Evolutionary conservation across 2,888 invertebrate species (phyloP), one percentile per base, ranked within the genome.

Genomic region (Lasioglossum malachurum): DNA sequence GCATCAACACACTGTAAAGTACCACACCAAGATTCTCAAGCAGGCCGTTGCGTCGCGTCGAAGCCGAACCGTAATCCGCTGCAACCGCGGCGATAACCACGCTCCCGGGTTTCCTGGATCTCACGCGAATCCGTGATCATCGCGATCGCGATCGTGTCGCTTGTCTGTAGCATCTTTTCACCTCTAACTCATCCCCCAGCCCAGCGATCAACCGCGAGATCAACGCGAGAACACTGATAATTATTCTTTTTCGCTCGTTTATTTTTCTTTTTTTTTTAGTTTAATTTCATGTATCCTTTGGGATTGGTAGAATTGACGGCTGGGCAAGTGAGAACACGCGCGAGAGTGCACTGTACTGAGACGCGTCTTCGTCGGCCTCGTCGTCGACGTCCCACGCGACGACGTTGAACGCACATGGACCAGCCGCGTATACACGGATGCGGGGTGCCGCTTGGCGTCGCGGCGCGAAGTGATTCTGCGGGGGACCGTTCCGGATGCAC

Each of bases 381-480:
- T 79, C 83, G 84, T 87, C 85, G 89, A 75, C 88, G 86, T 88
- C 84, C 76, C 91, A 88, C 80, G 82, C 86, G 91, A 88, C 88
- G 90, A 89, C 90, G 88, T 87, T 73, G 89, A 86, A 88, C 89
- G 89, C 91, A 88, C 91, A 91, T 91, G 91, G 91, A 90, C 87
- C 86, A 87, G 80, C 83, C 85, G 88, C 88, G 87, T 87, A 84
- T 78, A 84, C 79, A 84, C 83, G 82, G 86, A 82, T 85, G 83
- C 88, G 88, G 82, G 71, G n/a, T 85, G 82, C 88, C 85, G 89
- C 92, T 92, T 87, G 92, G 91, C 90, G 92, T 92, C 94, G 93
- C 93, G 93, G 92, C 94, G 93, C 94, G 93, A 93, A 93, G 91
- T 94, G 93, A 94, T 91, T 91, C 93, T 93, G 92, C 89, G 91